Percentiles rank a stretch among this genome's conserved stretches.
These are phyloP conservation scores for Pyrocephalus nanus DNA, from an alignment of 2,797 vertebrate genomes.

Conservation along the genomic window DNA sequence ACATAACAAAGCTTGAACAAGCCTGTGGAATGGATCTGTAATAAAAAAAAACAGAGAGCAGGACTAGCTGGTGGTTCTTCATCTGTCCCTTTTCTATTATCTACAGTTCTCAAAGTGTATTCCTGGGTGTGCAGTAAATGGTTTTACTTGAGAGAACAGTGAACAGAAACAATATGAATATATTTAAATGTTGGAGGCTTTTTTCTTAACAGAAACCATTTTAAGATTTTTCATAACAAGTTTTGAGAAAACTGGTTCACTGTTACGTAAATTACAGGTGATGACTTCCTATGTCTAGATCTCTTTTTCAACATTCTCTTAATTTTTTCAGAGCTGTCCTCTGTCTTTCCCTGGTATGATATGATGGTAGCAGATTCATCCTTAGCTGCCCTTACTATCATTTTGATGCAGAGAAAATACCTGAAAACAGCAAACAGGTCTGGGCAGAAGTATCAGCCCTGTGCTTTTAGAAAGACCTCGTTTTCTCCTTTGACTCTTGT, in stretches of 20 bases:
- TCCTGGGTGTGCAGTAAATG: not conserved
- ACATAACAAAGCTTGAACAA: not conserved
- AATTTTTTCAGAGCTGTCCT: not conserved
- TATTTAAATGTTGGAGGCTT: not conserved
- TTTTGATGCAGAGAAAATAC: not conserved
- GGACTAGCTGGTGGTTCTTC: not conserved
- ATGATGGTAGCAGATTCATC: not conserved
- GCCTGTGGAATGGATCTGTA: not conserved
- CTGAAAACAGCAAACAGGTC: not conserved
- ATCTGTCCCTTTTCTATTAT: not conserved
- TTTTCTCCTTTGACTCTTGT: not conserved
- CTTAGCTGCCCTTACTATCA: not conserved
- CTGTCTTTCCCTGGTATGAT: not conserved
- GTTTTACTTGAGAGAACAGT: not conserved
- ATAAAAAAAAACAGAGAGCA: not conserved
- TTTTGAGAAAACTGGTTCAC: not conserved
- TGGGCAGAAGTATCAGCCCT: not conserved
- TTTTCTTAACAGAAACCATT: not conserved
- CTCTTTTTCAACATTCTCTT: not conserved
- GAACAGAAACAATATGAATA: not conserved
- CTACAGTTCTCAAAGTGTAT: not conserved
- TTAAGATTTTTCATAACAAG: rapidly evolving
- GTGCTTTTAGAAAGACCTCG: not conserved
- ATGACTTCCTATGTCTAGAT: not conserved
- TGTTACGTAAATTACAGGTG: not conserved